These are phyloP conservation scores for Drosophila littoralis DNA, from an alignment of 1,140 invertebrate species.

Conservation along the genomic window DNA sequence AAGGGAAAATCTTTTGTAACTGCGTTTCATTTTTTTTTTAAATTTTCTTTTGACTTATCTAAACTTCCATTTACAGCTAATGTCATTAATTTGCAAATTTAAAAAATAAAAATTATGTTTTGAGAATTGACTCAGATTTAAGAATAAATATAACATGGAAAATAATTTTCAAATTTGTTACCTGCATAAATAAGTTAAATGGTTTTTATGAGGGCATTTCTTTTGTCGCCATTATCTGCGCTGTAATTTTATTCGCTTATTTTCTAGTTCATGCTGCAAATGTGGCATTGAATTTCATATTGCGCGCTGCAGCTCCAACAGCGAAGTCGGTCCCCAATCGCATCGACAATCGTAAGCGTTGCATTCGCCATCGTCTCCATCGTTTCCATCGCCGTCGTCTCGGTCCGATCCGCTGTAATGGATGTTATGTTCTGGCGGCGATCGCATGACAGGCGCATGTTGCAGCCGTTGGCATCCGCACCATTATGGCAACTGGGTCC, in stretches of 20 bases:
- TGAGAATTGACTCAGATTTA: no score
- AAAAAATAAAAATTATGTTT: no score
- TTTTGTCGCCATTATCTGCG: neutral
- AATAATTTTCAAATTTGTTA: no score
- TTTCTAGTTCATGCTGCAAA: constrained; percentile 77
- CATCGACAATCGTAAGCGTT: constrained; percentile 61
- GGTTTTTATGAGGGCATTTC: constrained; percentile 9
- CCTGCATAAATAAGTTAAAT: no score
- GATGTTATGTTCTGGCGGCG: constrained; percentile 82
- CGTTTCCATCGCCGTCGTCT: constrained; percentile 22
- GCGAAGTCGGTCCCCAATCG: constrained; percentile 40
- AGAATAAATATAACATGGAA: no score
- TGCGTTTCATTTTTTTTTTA: neutral
- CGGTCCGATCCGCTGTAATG: constrained; percentile 64
- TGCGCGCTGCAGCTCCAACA: constrained; percentile 49
- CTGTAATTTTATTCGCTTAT: constrained; percentile 12
- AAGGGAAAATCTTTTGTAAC: no score
- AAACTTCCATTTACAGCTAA: no score
- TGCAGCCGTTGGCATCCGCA: constrained; percentile 81
- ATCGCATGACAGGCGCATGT: constrained; percentile 82
- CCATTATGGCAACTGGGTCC: constrained; percentile 74
- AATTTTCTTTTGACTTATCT: no score
- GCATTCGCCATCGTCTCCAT: constrained; percentile 24
- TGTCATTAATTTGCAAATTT: no score
- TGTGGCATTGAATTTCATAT: constrained; percentile 83